Evolutionary conservation across 2,888 invertebrate species (phyloP).

Genomic region (Minunthozetes semirufus): DNA sequence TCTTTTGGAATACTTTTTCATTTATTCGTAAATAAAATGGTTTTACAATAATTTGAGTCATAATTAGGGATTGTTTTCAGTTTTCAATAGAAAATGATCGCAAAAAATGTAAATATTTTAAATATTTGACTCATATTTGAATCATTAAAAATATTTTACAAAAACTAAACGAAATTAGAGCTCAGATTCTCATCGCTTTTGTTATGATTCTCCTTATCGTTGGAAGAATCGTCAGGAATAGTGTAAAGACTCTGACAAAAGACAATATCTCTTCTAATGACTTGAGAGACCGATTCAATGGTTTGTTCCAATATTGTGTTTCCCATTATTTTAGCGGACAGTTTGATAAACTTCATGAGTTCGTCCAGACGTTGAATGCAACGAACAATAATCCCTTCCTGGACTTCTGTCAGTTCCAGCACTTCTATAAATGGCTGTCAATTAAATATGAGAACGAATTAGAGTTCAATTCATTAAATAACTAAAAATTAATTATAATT

Average conservation of each 20-base stretch:
- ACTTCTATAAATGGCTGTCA: conserved; percentile 81
- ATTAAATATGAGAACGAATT: neutral
- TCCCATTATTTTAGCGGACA: conserved; percentile 86
- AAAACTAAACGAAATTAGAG: neutral
- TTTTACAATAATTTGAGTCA: no score
- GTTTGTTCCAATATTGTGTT: conserved; percentile 83
- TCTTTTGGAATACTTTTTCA: no score
- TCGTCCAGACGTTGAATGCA: conserved; percentile 95
- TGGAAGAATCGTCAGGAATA: neutral
- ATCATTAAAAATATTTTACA: no score
- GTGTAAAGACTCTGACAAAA: conserved; percentile 89
- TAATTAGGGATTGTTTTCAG: no score
- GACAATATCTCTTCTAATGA: conserved; percentile 93
- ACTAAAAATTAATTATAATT: conserved; percentile 22
- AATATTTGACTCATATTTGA: no score
- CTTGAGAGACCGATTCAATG: conserved; percentile 87
- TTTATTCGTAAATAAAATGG: no score
- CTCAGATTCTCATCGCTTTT: neutral
- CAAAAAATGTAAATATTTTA: no score
- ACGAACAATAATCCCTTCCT: conserved; percentile 95
- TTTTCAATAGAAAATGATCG: no score
- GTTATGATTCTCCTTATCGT: neutral
- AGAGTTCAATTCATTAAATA: neutral
- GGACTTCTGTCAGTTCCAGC: conserved; percentile 82
- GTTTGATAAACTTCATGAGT: conserved; percentile 77